phyloP scores from a whole-genome alignment of 2,888 invertebrate species.

The Rotaria magnacalcarata region DNA sequence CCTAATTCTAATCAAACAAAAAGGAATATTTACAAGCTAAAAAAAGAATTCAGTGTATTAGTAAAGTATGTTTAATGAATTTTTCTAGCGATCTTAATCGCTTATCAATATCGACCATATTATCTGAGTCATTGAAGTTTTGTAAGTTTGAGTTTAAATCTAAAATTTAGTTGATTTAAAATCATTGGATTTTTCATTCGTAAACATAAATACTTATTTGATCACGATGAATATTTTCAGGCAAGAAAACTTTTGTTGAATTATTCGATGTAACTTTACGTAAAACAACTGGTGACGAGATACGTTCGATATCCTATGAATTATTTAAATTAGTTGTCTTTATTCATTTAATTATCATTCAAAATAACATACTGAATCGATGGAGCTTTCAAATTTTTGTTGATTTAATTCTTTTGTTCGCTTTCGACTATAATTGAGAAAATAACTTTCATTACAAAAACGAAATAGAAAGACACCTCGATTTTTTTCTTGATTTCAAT shows the following conservation, averaged over 20 bases:
- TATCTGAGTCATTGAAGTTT: neutral
- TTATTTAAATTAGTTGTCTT: too few species aligned
- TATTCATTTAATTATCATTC: too few species aligned
- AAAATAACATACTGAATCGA: neutral
- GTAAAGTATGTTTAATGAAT: neutral
- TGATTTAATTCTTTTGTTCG: neutral
- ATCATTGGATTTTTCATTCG: neutral
- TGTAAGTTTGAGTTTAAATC: neutral
- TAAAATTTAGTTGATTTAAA: neutral
- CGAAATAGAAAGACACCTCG: neutral
- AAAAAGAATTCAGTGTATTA: neutral
- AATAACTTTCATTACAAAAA: too few species aligned
- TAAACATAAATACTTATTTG: neutral
- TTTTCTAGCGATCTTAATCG: neutral
- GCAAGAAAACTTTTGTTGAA: neutral
- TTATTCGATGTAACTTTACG: neutral
- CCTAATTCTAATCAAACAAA: too few species aligned
- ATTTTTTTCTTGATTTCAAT: neutral
- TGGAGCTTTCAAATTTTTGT: neutral
- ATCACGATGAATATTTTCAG: neutral
- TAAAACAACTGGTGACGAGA: neutral
- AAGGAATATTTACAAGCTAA: too few species aligned
- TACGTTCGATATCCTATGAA: neutral
- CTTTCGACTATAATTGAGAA: neutral
- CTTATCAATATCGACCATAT: neutral